phyloP scores from a whole-genome alignment of 2,797 vertebrate genomes.

The Rhynchotus rufescens region DNA sequence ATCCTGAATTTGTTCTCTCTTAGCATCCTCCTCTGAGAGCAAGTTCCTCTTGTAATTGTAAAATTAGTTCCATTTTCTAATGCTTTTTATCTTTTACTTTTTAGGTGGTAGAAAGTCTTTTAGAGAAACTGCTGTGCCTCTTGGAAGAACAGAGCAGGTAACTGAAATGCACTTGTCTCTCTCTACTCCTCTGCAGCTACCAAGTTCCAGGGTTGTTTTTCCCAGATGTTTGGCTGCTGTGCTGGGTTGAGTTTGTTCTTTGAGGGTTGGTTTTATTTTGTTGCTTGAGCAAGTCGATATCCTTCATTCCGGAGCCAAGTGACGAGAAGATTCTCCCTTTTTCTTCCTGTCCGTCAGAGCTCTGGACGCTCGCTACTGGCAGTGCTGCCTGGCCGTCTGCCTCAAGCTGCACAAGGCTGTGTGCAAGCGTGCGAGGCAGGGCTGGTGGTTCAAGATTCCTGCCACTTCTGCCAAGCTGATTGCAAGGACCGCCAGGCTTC shows the following conservation, averaged over 20 bases:
- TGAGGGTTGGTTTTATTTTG: too few relatives aligned
- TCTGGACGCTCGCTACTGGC: conserved; percentile 54
- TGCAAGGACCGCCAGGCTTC: background rate
- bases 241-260: background rate
- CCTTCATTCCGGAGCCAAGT: background rate
- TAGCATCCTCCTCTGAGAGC: background rate
- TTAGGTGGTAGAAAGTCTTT: background rate
- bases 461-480: conserved; percentile 65
- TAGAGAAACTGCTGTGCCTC: background rate
- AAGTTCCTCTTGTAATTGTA: background rate
- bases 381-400: conserved; percentile 70
- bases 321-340: background rate
- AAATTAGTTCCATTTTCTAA: background rate
- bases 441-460: background rate
- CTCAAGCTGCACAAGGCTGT: conserved; percentile 81
- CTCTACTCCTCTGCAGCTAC: background rate
- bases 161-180: background rate
- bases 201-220: too few relatives aligned
- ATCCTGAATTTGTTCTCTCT: background rate
- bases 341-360: conserved; percentile 22
- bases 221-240: background rate
- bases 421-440: conserved; percentile 39
- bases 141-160: conserved; percentile 54
- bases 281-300: background rate
- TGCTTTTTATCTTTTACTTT: background rate